Evolutionary conservation across 1,140 invertebrate species (phyloP), one percentile per base, ranked within the genome.

Genomic region (Goniozus legneri): DNA sequence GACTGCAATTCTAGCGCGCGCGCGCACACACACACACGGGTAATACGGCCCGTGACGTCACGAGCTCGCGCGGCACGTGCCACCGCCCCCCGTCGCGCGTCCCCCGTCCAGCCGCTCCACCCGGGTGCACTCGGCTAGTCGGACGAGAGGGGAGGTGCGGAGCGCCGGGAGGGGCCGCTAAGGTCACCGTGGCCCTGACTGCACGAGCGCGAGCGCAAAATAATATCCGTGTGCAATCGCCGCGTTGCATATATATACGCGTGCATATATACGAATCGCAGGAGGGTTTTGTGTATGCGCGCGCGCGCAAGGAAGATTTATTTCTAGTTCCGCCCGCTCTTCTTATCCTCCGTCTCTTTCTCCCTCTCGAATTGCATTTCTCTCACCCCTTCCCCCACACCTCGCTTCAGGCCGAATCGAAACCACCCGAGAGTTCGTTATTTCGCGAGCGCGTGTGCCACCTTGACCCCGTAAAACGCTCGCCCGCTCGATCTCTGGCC

Each of bases 101-200:
- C 49, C 22, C 52, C 40, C 44, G 16, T 4, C 10, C 54, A 40
- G 45, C 37, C 43, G 48, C 19, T 35, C 50, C 22, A 32, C 44
- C 46, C 24, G 10, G 4, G 4, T 27, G 4, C 10, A 27, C 24
- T 27, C n/a, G n/a, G n/a, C n/a, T n/a, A n/a, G n/a, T n/a, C n/a
- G n/a, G n/a, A n/a, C 37, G 38, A 21, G 20, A 30, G 35, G 10
- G 21, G 40, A 19, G 27, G 48, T 33, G 38, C 45, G 40, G 34
- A 45, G 51, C 50, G 45, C 41, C 48, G 61, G 49, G 41, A 52
- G 56, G 54, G 47, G 49, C 50, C 60, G 56, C 61, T 73, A 73
- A 75, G 71, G 72, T 74, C 73, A 74, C 66, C 59, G 69, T 63
- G 71, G 69, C 72, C 73, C 69, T 75, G 71, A 73, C 69, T 74